Evolutionary conservation across 1,140 invertebrate genomes (phyloP), one percentile per base, ranked within the genome.

Genomic region (Cryptotermes secundus): DNA sequence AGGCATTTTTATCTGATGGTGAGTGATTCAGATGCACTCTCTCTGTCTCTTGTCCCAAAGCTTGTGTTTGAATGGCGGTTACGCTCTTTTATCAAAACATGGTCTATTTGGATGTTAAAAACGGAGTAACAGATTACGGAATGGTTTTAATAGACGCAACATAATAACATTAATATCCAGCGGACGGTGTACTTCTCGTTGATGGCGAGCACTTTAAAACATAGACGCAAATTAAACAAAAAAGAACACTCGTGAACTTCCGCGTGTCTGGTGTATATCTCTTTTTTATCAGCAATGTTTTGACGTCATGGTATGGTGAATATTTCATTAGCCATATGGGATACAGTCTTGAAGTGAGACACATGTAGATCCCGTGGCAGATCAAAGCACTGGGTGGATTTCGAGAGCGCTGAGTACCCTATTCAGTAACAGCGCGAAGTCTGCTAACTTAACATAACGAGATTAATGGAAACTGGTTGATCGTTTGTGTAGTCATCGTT

Each of bases 21-120:
- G 26, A 72, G n/a, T 72, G 59, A 72, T 72, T 59, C 53, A n/a
- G 12, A 72, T 72, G 10, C 59, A n/a, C 3, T 10, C 26, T 72
- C n/a, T 31, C 2, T 72, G 4, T 72, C 59, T n/a, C 59, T n/a
- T 72, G 26, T 31, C 59, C 59, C 59, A 72, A 72, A 72, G 9
- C 31, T 72, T 72, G 59, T 72, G n/a, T n/a, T 16, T 0, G 14
- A 31, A 72, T 72, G 59, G 26, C 14, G 59, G n/a, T 72, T 72
- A 72, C n/a, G 59, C 59, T 31, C 26, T 72, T 72, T 72, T 72
- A 72, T 31, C 59, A 72, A 72, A 72, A 72, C 59, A 31, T 14
- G 26, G 59, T 72, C n/a, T 72, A 72, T 72, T 72, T 72, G 59
- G 59, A 72, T 72, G 59, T 72, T 31, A n/a, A 72, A 72, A 72